These are phyloP conservation scores for Ictalurus furcatus DNA, from an alignment of 2,113 vertebrate species.

Conservation along the genomic window DNA sequence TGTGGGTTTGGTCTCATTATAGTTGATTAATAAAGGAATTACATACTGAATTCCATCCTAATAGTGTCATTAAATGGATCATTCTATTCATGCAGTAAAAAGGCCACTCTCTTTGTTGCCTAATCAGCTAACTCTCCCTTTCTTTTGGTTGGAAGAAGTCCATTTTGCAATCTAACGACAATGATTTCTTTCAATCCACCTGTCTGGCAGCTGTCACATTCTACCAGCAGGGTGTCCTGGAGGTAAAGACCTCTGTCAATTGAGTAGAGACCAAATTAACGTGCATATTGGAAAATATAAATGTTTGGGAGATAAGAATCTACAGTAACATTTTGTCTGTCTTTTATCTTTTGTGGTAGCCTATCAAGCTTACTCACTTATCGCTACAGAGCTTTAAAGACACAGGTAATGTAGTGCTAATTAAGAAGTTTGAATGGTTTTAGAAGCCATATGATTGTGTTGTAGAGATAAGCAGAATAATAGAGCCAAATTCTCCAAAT, in stretches of 20 bases:
- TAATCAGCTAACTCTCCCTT: slow-evolving; percentile 14
- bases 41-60: slow-evolving; percentile 33
- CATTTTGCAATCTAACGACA: slow-evolving; percentile 6
- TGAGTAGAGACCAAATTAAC: slow-evolving; percentile 39
- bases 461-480: not conserved
- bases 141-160: not conserved
- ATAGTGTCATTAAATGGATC: slow-evolving; percentile 32
- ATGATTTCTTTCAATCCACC: not conserved
- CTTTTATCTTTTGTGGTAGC: slow-evolving; percentile 43
- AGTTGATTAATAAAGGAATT: slow-evolving; percentile 33
- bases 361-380: slow-evolving; percentile 44
- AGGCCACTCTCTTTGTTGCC: slow-evolving; percentile 19
- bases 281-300: slow-evolving; percentile 6
- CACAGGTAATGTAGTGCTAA: slow-evolving; percentile 45
- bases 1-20: slow-evolving; percentile 31
- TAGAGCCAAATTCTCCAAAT: not conserved
- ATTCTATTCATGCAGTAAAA: slow-evolving; percentile 41
- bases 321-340: slow-evolving; percentile 7
- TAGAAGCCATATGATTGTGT: slow-evolving; percentile 26
- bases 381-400: slow-evolving; percentile 44
- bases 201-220: slow-evolving; percentile 15
- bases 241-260: slow-evolving; percentile 18
- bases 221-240: not conserved
- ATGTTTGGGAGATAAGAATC: slow-evolving; percentile 19
- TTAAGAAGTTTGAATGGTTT: slow-evolving; percentile 41